Base-by-base conservation (phyloP, 1,140 invertebrate species). In the Zaprionus taronus region DNA sequence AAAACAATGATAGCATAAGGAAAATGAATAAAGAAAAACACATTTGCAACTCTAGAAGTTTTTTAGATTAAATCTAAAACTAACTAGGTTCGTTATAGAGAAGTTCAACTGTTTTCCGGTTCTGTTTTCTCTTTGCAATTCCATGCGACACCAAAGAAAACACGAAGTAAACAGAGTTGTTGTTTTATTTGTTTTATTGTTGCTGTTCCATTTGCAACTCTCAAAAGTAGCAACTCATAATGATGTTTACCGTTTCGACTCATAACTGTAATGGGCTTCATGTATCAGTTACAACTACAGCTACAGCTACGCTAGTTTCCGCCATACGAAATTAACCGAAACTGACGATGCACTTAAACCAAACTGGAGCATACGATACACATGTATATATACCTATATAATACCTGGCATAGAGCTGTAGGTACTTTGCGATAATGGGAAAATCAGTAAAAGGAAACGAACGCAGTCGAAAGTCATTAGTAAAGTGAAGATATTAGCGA, bases 211-310 rank as follows among this genome's bases (percentile, higher is more conserved):
- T 51, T 51, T 51, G 47, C 20, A 51, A 51, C 47, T 51, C 41
- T 51, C 31, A 24, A 51, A 64, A 51, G 26, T 20, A 22, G 38
- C 31, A 15, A 49, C 47, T 24, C 34, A 7, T 31, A 63, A 55
- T 31, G 44, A 14, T 64, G 44, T 31, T 64, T 26, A 55, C 20
- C 51, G 53, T 56, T 56, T 5, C 53, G 24, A 24, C 26, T 56
- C 53, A 56, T 56, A 28, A 26, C 6, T 17, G 24, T 56, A 17
- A 56, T 56, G 22, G 53, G 53, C 53, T 15, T n/a, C 53, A 24
- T 56, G 58, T 61, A 61, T 61, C 31, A 61, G 58, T 44, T 61
- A 38, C 56, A 51, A 20, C 17, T 51, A 38, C 56, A 51, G 28
- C 17, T 51, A 47, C 41, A 57, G 41, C 41, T 47, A 47, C 41